These are phyloP conservation scores for Lamprologus lemairii DNA, from an alignment of 2,113 vertebrate genomes.

Conservation along the genomic window DNA sequence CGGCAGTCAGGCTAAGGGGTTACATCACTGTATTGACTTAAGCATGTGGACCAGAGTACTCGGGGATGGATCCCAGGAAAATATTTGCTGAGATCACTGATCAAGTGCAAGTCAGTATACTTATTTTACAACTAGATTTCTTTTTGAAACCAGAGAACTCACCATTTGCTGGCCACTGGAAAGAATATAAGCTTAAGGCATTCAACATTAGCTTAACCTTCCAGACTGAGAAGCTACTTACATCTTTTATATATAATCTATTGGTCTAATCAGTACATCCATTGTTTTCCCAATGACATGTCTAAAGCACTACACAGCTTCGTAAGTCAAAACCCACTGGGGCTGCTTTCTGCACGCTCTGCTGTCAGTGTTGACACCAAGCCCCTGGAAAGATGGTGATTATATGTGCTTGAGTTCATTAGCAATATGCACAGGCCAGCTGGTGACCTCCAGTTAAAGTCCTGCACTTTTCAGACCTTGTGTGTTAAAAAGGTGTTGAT, in stretches of 20 bases:
- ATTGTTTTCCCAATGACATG: not conserved
- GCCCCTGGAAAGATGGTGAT: not conserved
- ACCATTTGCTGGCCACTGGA: not conserved
- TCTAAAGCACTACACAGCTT: not conserved
- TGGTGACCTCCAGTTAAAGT: conserved; percentile 5
- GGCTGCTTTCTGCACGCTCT: not conserved
- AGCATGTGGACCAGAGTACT: not conserved
- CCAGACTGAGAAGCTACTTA: not conserved
- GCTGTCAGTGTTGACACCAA: not conserved
- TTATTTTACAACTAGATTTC: not conserved
- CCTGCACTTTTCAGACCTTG: not conserved
- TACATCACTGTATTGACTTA: not conserved
- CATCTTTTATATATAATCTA: not conserved
- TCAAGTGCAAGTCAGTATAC: not conserved
- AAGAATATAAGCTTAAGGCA: not conserved
- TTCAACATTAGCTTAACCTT: not conserved
- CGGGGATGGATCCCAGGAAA: not conserved
- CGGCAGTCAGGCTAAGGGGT: not conserved
- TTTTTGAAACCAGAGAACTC: not conserved
- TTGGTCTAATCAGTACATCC: not conserved
- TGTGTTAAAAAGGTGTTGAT: conserved; percentile 11
- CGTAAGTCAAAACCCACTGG: not conserved
- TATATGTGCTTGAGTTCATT: not conserved
- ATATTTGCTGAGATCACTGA: not conserved
- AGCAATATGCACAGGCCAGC: not conserved